Percentiles rank a stretch among this genome's conserved stretches.
These are phyloP conservation scores for Pterostichus madidus DNA, from an alignment of 2,888 invertebrate species.

Conservation along the genomic window DNA sequence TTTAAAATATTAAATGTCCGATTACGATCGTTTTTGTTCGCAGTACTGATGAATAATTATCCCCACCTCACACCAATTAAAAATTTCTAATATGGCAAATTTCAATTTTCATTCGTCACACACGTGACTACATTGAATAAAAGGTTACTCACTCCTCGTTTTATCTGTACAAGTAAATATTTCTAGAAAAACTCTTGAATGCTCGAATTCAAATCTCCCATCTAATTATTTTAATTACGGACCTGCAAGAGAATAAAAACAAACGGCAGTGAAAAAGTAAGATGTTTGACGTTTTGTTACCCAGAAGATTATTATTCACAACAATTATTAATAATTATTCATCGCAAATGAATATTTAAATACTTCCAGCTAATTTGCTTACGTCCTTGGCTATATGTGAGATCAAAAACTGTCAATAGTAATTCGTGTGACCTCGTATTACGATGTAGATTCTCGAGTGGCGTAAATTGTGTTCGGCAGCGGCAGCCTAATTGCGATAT, in stretches of 20 bases:
- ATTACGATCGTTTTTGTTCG: too few species aligned
- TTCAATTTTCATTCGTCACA: too few species aligned
- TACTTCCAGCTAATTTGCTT: slow-evolving; percentile 65
- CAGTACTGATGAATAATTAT: too few species aligned
- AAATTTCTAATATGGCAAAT: too few species aligned
- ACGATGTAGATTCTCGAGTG: slow-evolving; percentile 20
- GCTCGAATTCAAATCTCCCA: slow-evolving; percentile 31
- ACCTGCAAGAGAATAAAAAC: slow-evolving; percentile 40
- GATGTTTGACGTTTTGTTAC: slow-evolving; percentile 48
- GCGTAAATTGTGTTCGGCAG: slow-evolving; percentile 46
- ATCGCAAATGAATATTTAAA: slow-evolving; percentile 66
- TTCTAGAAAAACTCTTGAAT: background rate
- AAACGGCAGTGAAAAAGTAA: slow-evolving; percentile 33
- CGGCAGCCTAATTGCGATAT: slow-evolving; percentile 61
- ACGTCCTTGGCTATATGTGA: slow-evolving; percentile 55
- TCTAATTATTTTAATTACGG: slow-evolving; percentile 47
- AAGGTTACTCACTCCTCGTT: too few species aligned
- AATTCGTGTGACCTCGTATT: slow-evolving; percentile 58
- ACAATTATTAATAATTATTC: slow-evolving; percentile 65
- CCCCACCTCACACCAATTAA: too few species aligned
- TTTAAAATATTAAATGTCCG: too few species aligned
- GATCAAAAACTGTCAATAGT: slow-evolving; percentile 63
- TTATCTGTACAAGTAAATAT: too few species aligned
- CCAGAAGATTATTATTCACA: slow-evolving; percentile 60
- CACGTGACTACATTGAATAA: too few species aligned